Evolutionary conservation across 2,888 invertebrate species (phyloP).

Genomic region (Leptopilina syphax): DNA sequence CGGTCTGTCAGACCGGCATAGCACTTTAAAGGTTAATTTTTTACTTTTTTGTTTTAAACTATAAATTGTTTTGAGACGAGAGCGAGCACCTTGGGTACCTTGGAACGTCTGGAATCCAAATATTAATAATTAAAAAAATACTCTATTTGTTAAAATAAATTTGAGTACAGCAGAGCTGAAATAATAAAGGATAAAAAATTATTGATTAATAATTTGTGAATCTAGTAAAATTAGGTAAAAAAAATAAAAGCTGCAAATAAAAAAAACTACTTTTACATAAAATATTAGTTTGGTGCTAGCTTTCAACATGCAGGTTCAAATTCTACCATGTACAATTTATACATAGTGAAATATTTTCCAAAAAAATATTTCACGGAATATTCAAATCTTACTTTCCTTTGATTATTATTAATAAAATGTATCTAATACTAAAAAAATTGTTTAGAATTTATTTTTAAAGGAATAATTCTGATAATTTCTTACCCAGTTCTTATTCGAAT

Average conservation of each 20-base stretch:
- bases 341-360: slow-evolving; percentile 27
- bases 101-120: slow-evolving; percentile 3
- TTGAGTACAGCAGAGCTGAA: slow-evolving; percentile 43
- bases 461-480: slow-evolving; percentile 59
- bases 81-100: slow-evolving; percentile 34
- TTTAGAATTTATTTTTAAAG: neutral
- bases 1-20: too few relatives aligned
- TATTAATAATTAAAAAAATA: slow-evolving; percentile 28
- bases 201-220: slow-evolving; percentile 19
- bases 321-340: slow-evolving; percentile 52
- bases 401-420: neutral
- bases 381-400: slow-evolving; percentile 13
- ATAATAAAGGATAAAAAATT: slow-evolving; percentile 12
- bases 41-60: slow-evolving; percentile 18
- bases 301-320: slow-evolving; percentile 60
- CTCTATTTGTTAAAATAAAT: slow-evolving; percentile 29
- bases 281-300: slow-evolving; percentile 43
- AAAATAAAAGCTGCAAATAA: slow-evolving; percentile 22
- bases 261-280: slow-evolving; percentile 23
- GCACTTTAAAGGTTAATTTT: too few relatives aligned
- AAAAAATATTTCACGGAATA: neutral
- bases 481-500: slow-evolving; percentile 87
- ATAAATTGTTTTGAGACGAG: neutral
- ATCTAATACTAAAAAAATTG: neutral
- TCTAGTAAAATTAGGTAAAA: slow-evolving; percentile 32